Base-by-base conservation (phyloP, 2,113 vertebrate species). In the Larimichthys polyactis region DNA sequence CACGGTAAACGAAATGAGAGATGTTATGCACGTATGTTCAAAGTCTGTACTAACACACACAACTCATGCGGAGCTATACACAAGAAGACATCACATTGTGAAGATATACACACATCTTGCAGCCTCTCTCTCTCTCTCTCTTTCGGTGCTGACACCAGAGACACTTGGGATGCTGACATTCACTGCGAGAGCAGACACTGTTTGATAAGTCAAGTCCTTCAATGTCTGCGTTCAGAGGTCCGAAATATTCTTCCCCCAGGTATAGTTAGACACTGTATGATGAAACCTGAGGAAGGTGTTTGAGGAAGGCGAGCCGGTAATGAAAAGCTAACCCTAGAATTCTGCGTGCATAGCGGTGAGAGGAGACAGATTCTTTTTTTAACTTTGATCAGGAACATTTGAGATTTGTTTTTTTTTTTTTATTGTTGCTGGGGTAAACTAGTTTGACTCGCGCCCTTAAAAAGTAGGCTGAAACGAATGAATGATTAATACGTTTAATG, bases 201-300 rank as follows among this genome's bases (percentile, higher is more conserved):
- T 84, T 69, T 75, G 52, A 83, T 78, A 67, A 88, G 76, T 75
- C 64, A 79, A 75, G 62, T 49, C 70, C 51, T 58, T 79, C 4
- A 1, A 29, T 60, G 79, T n/a, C 79, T 44, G 29, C 43, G 24
- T 63, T 63, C 58, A 70, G 51, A 81, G 17, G 40, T 60, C 52
- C 48, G 65, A 43, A 67, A 75, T 75, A 60, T 71, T 60, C 20
- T 54, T 74, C 76, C 22, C 49, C 71, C 65, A 74, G 59, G 63
- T 54, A 27, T 44, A 8, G 22, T 75, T 71, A 65, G 1, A 57
- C 20, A 79, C 24, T 24, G 46, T 59, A 59, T 65, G 75, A 83
- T 46, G 57, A 70, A 66, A 81, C 78, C 46, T 67, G 55, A 83
- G 46, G 27, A 19, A 60, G 74, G 10, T 16, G 16, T 11, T 54